Base-by-base conservation (phyloP, 1,140 invertebrate genomes). In the Drosophila ficusphila region DNA sequence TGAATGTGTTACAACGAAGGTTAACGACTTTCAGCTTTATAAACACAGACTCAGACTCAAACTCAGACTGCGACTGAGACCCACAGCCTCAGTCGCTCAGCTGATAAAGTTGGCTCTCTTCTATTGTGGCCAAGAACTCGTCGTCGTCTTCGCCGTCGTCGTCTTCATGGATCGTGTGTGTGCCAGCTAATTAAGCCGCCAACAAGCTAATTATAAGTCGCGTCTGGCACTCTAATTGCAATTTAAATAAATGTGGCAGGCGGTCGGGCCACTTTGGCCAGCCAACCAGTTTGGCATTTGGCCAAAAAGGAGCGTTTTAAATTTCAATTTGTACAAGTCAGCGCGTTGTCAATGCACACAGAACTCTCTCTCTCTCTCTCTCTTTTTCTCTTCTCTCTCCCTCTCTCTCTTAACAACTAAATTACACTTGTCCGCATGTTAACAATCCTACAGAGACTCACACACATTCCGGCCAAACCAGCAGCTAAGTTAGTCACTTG, bases 1-100 rank as follows among this genome's bases (percentile, higher is more conserved):
- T 89, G 85, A 89, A 85, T 89, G 76, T 86, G 85, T 89, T 89
- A 89, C 85, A 89, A 82, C 77, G 77, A 86, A 90, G 86, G 86
- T 90, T 90, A 90, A 90, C 86, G 86, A 90, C 86, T 82, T 81
- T 76, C 82, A 88, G 82, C 82, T 86, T 83, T 86, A 88, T 81
- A 88, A 86, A 86, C 81, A 85, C 36, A 58, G 12, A 56, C 61
- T 54, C 58, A 41, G n/a, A 27, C 21, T 6, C 12, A 29, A 34
- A 14, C 6, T 4, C 53, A 7, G n/a, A n/a, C n/a, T n/a, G n/a
- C n/a, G n/a, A n/a, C n/a, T n/a, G n/a, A n/a, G n/a, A n/a, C n/a
- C n/a, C 52, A 23, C 14, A 44, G 47, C 34, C 18, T 18, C 39
- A 16, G 48, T 54, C 18, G 33, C 73, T 81, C 72, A 82, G 77